These are phyloP conservation scores for Semicossyphus pulcher DNA, from an alignment of 2,113 vertebrate species.

Conservation along the genomic window DNA sequence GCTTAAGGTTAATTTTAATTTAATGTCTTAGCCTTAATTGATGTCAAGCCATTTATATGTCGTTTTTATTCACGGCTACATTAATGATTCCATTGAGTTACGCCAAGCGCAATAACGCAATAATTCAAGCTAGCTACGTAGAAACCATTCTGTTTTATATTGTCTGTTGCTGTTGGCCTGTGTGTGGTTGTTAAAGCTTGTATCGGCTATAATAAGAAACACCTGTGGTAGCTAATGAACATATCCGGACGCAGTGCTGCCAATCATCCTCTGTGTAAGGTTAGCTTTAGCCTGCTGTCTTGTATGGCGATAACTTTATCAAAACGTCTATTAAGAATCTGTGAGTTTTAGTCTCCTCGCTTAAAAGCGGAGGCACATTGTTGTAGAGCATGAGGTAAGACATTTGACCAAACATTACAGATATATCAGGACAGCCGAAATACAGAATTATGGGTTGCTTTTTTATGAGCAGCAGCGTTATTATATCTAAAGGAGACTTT, in stretches of 20 bases:
- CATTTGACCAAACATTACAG: neutral
- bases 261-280: neutral
- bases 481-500: neutral
- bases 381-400: neutral
- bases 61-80: neutral
- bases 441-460: neutral
- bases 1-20: rapidly evolving
- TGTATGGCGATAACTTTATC: neutral
- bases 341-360: neutral
- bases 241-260: neutral
- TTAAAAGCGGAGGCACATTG: neutral
- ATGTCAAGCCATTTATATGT: neutral
- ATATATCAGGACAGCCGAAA: too few species aligned
- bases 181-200: neutral
- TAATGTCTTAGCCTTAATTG: neutral
- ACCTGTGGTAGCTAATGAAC: conserved; percentile 54
- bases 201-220: conserved; percentile 16
- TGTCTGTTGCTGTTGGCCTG: neutral
- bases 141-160: neutral
- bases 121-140: neutral
- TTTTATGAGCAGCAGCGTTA: neutral
- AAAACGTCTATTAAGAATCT: neutral
- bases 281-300: neutral
- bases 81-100: neutral
- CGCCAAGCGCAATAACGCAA: neutral